Evolutionary conservation across 2,888 invertebrate genomes (phyloP).

Genomic region (Stenichneumon culpator): DNA sequence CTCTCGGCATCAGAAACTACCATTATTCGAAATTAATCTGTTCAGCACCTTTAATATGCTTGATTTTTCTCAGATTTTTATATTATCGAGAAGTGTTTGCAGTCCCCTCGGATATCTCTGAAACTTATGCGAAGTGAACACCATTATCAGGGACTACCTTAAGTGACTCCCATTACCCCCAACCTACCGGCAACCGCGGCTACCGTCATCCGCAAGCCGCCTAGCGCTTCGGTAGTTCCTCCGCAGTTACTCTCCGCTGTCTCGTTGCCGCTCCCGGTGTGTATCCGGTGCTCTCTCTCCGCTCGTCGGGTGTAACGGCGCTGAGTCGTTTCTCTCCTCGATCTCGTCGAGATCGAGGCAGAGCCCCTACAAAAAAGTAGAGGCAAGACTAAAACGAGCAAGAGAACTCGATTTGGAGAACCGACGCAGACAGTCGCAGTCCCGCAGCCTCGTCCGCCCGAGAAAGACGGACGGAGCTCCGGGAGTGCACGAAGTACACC

Average conservation of each 20-base stretch:
- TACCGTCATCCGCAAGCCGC: neutral
- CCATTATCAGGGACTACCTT: neutral
- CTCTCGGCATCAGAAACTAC: too few species aligned
- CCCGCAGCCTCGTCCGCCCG: conserved; percentile 51
- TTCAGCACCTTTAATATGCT: too few species aligned
- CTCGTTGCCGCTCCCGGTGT: conserved; percentile 24
- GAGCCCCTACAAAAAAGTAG: conserved; percentile 4
- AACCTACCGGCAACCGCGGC: neutral
- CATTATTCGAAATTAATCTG: too few species aligned
- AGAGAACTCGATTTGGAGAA: conserved; percentile 4
- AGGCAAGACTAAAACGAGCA: conserved; percentile 27
- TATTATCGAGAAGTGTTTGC: too few species aligned
- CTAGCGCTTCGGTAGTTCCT: neutral
- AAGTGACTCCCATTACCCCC: neutral
- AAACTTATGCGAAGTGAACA: too few species aligned
- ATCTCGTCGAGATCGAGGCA: neutral
- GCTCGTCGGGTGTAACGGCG: conserved; percentile 47
- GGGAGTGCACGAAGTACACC: conserved; percentile 37
- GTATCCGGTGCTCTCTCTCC: conserved; percentile 2
- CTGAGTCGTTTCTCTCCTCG: conserved; percentile 37
- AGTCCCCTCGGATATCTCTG: too few species aligned
- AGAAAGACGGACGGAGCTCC: conserved; percentile 41
- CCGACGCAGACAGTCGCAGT: conserved; percentile 39
- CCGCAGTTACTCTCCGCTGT: conserved; percentile 25
- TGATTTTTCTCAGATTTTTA: too few species aligned